A percentile compares a stretch with the other conserved stretches of the same genome.
phyloP scores from a whole-genome alignment of 2,888 invertebrate species.

The Uropetala carovei region DNA sequence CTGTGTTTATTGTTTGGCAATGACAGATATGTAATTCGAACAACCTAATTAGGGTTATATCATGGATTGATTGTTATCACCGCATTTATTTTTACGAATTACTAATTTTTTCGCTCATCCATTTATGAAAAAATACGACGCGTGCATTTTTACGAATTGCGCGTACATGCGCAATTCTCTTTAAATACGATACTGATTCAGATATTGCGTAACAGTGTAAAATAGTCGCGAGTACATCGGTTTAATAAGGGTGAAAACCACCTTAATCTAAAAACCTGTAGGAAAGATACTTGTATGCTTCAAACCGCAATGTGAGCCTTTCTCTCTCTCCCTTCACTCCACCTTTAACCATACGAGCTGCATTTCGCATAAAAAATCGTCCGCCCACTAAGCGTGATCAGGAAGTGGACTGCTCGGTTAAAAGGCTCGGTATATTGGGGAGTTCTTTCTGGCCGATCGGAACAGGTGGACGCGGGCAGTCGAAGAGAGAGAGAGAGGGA shows the following conservation, averaged over 20 bases:
- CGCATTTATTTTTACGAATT: too few relatives aligned
- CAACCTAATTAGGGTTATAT: too few relatives aligned
- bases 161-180: too few relatives aligned
- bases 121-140: too few relatives aligned
- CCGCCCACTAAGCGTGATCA: background rate
- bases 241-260: background rate
- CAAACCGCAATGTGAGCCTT: background rate
- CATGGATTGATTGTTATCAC: too few relatives aligned
- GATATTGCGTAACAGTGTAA: too few relatives aligned
- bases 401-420: background rate
- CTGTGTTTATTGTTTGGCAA: too few relatives aligned
- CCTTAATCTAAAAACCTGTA: background rate
- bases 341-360: background rate
- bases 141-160: too few relatives aligned
- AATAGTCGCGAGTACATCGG: background rate
- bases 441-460: background rate
- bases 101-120: too few relatives aligned
- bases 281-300: too few relatives aligned
- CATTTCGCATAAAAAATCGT: background rate
- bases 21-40: too few relatives aligned
- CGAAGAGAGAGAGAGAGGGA: background rate
- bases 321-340: background rate
- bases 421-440: background rate
- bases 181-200: too few relatives aligned
- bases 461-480: conserved; percentile 16